Evolutionary conservation across 1,140 invertebrate species (phyloP).

Genomic region (Mycetomoellerius zeteki): DNA sequence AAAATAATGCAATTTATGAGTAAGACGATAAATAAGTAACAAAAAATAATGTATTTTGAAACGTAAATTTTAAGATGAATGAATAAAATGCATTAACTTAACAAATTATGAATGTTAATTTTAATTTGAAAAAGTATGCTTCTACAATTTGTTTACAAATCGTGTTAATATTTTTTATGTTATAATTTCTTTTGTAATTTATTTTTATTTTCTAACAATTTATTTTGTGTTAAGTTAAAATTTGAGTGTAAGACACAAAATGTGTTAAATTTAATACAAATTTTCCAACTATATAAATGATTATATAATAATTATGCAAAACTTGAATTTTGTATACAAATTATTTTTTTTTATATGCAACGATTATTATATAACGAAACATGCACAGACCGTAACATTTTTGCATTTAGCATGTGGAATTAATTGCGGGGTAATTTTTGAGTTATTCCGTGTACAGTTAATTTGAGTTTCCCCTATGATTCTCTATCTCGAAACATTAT

Average conservation of each 20-base stretch:
- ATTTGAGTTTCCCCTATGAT: not conserved
- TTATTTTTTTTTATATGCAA: not conserved
- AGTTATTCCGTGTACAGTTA: not conserved
- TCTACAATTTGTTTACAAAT: too few species aligned
- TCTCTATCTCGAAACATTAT: not conserved
- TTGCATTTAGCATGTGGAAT: not conserved
- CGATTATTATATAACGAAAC: not conserved
- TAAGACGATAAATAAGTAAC: too few species aligned
- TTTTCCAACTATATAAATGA: not conserved
- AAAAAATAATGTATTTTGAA: too few species aligned
- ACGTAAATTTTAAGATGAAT: too few species aligned
- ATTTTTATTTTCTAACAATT: not conserved
- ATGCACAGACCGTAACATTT: not conserved
- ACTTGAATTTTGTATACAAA: not conserved
- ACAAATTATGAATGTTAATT: too few species aligned
- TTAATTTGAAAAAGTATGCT: too few species aligned
- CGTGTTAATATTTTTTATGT: too few species aligned
- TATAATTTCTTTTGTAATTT: too few species aligned
- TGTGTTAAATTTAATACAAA: too few species aligned
- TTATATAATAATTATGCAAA: not conserved
- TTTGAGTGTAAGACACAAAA: too few species aligned
- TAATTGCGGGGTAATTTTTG: not conserved
- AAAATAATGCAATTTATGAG: too few species aligned
- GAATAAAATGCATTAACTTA: too few species aligned
- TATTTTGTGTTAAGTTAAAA: not conserved